Base-by-base conservation (phyloP, 2,113 vertebrate genomes). In the Pipa parva region DNA sequence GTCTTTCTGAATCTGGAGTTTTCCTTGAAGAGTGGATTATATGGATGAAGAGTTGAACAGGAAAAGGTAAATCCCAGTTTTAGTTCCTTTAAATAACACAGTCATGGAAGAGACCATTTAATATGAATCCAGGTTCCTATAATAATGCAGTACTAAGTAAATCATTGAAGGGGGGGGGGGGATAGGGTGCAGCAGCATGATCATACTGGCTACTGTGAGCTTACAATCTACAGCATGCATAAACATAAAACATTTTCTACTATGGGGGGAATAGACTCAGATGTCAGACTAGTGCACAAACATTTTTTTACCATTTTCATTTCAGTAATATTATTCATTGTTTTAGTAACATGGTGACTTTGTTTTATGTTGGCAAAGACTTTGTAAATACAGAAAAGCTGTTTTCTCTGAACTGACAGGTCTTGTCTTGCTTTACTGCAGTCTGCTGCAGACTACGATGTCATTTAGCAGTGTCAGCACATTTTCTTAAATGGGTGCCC, bases 371-470 rank as follows among this genome's bases (percentile, higher is more conserved):
- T 31, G 29, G 29, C 29, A 31, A 31, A 6, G 10, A 5, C 29
- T 31, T 31, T 31, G 29, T 6, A 31, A 31, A 31, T 6, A 6
- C 29, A 6, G 5, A 10, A 6, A 31, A 10, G 17, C 37, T 28
- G 62, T 20, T 37, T 12, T 28, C 8, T 31, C 7, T 54, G 18
- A 29, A 12, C 46, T 61, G 66, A 61, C 66, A 61, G 57, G 66
- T 69, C 22, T 21, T 52, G 66, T 52, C 66, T 61, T 70, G 66
- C 57, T 70, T 33, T 6, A 45, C 57, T 61, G 57, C 48, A 70
- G 58, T 52, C 21, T 59, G 15, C 36, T 59, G 55, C 5, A 67
- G 31, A 59, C 56, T 68, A 33, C 24, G 60, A 21, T 49, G 21
- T 50, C 29, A 45, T 33, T 26, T 48, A 20, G 12, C 13, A 45